These are phyloP conservation scores for Pheucticus melanocephalus DNA, from an alignment of 2,113 vertebrate genomes.

Conservation along the genomic window DNA sequence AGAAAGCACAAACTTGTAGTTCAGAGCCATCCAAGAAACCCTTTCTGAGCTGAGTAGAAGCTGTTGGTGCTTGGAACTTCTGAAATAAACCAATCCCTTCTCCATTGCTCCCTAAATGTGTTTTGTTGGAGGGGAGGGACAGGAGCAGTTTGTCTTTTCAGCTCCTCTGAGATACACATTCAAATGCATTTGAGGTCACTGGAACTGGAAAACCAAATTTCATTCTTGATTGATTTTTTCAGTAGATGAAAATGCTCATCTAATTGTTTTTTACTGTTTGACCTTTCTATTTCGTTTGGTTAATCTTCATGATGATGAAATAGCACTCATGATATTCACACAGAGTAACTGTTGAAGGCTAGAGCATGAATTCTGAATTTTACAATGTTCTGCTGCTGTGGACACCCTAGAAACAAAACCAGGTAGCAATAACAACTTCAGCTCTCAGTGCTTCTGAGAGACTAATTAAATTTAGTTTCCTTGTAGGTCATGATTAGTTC, in stretches of 20 bases:
- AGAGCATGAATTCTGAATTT: conserved; percentile 21
- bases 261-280: conserved; percentile 66
- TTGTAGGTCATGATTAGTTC: neutral
- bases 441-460: neutral
- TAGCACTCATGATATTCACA: conserved; percentile 46
- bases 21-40: neutral
- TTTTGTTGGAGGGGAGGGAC: neutral
- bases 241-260: conserved; percentile 40
- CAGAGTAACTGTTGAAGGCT: neutral
- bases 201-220: conserved; percentile 59
- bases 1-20: neutral
- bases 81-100: neutral
- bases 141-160: conserved; percentile 8
- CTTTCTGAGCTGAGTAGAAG: neutral
- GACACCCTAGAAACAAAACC: neutral
- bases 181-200: conserved; percentile 25
- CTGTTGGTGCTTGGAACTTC: neutral
- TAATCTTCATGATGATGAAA: conserved; percentile 60
- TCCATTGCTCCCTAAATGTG: neutral
- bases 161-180: conserved; percentile 14
- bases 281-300: conserved; percentile 62
- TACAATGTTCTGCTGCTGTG: neutral
- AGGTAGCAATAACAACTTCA: neutral
- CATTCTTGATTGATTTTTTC: conserved; percentile 65
- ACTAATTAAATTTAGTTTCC: neutral